phyloP scores from a whole-genome alignment of 1,140 invertebrate species.

The Drosophila prosaltans region DNA sequence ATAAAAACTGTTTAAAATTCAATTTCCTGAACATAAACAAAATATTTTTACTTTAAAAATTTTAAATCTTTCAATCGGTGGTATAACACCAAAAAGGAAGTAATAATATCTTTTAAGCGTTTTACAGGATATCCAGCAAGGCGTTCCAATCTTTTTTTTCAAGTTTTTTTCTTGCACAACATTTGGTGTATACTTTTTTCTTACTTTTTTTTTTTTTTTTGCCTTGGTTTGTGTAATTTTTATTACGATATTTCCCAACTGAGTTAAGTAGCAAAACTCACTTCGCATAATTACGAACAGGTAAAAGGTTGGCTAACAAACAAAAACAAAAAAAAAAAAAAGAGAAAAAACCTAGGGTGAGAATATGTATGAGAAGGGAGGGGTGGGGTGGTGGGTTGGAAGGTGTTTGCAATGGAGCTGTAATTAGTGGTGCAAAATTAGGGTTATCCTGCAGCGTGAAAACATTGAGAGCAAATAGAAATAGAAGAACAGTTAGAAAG shows the following conservation, averaged over 20 bases:
- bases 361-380: background rate
- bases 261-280: conserved; percentile 67
- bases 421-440: conserved; percentile 76
- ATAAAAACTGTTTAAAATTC: too few relatives aligned
- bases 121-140: background rate
- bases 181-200: background rate
- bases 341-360: too few relatives aligned
- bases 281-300: conserved; percentile 62
- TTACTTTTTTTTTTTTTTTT: conserved; percentile 1
- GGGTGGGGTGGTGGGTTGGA: background rate
- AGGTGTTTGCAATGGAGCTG: conserved; percentile 42
- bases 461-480: conserved; percentile 23
- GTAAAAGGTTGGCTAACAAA: background rate
- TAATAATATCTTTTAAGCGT: background rate
- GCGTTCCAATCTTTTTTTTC: background rate
- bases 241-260: conserved; percentile 64
- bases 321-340: too few relatives aligned
- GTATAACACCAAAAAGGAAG: too few relatives aligned
- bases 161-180: background rate
- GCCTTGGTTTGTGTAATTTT: conserved; percentile 42
- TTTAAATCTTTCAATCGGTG: too few relatives aligned
- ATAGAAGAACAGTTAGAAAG: conserved; percentile 12
- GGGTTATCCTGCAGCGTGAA: conserved; percentile 54
- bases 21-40: too few relatives aligned
- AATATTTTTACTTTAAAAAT: too few relatives aligned